A percentile compares a stretch with the other conserved stretches of the same genome.
Evolutionary conservation across 2,888 invertebrate genomes (phyloP).

Genomic region (Euplexia lucipara): DNA sequence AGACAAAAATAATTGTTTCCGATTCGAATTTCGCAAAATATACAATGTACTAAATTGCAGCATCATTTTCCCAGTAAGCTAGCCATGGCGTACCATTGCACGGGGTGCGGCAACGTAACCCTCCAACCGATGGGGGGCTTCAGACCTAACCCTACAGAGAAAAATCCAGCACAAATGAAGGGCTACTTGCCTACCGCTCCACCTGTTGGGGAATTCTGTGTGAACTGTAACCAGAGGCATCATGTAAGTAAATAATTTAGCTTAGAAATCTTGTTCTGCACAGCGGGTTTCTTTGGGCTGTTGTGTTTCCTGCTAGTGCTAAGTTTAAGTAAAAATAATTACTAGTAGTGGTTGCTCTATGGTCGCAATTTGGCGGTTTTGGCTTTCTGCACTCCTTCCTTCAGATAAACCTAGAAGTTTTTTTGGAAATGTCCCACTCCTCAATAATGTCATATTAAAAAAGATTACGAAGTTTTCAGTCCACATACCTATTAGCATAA

Average conservation of each 20-base stretch:
- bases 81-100: constrained; percentile 97
- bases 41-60: background rate
- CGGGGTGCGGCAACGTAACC: constrained; percentile 95
- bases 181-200: constrained; percentile 93
- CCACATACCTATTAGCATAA: no score
- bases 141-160: constrained; percentile 91
- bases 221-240: constrained; percentile 94
- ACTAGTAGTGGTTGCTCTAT: no score
- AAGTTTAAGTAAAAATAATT: no score
- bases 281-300: background rate
- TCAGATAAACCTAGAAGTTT: no score
- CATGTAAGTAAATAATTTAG: constrained; percentile 89
- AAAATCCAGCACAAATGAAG: constrained; percentile 90
- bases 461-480: no score
- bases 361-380: no score
- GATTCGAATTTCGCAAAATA: no score
- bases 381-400: no score
- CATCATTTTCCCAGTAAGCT: constrained; percentile 92
- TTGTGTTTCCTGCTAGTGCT: background rate
- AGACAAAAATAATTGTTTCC: background rate
- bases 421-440: no score
- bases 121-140: constrained; percentile 94
- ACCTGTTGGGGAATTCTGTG: constrained; percentile 92
- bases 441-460: no score
- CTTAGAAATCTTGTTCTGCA: background rate